These are phyloP conservation scores for Solenopsis invicta DNA, from an alignment of 1,140 invertebrate genomes.

Conservation along the genomic window DNA sequence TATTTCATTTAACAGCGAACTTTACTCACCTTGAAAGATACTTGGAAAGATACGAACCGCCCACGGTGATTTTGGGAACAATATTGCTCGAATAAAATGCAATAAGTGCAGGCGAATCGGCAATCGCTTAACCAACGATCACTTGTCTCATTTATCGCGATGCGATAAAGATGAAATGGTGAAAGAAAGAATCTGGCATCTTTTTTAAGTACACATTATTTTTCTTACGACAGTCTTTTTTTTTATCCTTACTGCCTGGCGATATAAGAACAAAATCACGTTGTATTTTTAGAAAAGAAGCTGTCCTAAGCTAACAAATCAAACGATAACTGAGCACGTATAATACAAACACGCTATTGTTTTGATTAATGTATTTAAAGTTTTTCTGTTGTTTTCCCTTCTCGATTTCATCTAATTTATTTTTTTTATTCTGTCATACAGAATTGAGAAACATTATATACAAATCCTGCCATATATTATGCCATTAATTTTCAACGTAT, in stretches of 20 bases:
- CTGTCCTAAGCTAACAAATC: slow-evolving; percentile 13
- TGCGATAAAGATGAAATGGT: no score
- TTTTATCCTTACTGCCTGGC: neutral
- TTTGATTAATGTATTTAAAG: slow-evolving; percentile 4
- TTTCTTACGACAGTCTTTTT: neutral
- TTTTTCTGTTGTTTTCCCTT: neutral
- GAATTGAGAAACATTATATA: neutral
- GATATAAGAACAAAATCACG: neutral
- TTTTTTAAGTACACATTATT: neutral
- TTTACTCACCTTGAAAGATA: slow-evolving; percentile 5
- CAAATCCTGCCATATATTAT: neutral
- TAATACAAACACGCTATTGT: neutral
- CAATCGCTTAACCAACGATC: neutral
- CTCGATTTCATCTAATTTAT: neutral
- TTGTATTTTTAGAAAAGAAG: neutral
- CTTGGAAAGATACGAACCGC: slow-evolving; percentile 1
- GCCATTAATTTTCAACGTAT: neutral
- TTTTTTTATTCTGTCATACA: slow-evolving; percentile 1
- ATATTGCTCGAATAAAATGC: slow-evolving; percentile 13
- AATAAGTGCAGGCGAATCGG: neutral
- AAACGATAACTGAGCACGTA: no score
- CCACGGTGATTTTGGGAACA: neutral
- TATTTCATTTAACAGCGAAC: slow-evolving; percentile 5
- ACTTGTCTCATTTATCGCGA: neutral
- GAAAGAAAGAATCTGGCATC: neutral